A percentile compares a stretch with the other conserved stretches of the same genome.
Conservation (phyloP, 2,113 vertebrate genomes). For the Sylvia atricapilla region DNA sequence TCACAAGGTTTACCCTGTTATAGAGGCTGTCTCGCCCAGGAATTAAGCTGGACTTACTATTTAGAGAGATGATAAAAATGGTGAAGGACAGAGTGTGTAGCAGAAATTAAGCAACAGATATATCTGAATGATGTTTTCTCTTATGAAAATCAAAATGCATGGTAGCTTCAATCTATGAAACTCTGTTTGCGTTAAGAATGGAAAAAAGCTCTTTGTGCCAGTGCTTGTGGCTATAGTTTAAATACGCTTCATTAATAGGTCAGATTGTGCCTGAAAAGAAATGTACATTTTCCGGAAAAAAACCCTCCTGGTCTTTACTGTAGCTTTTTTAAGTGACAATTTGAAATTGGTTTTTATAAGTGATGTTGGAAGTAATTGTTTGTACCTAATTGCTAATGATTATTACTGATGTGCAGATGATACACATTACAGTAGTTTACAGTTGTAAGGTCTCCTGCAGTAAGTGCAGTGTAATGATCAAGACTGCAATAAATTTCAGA, state of each 20-base stretch:
- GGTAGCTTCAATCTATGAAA: background rate
- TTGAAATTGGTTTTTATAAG: background rate
- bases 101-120: background rate
- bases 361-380: background rate
- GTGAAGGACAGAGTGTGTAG: background rate
- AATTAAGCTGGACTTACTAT: background rate
- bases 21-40: background rate
- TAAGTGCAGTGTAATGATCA: background rate
- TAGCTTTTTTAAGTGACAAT: background rate
- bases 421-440: background rate
- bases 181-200: background rate
- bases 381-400: background rate
- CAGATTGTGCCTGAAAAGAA: background rate
- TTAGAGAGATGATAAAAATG: background rate
- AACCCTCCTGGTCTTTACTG: background rate
- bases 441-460: background rate
- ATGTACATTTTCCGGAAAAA: background rate
- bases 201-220: background rate
- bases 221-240: background rate
- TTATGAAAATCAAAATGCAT: background rate
- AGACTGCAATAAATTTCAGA: background rate
- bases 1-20: background rate
- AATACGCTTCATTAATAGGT: background rate
- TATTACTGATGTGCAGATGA: background rate
- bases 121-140: background rate